Conservation (phyloP, 2,797 vertebrate genomes). For the Cuculus canorus region DNA sequence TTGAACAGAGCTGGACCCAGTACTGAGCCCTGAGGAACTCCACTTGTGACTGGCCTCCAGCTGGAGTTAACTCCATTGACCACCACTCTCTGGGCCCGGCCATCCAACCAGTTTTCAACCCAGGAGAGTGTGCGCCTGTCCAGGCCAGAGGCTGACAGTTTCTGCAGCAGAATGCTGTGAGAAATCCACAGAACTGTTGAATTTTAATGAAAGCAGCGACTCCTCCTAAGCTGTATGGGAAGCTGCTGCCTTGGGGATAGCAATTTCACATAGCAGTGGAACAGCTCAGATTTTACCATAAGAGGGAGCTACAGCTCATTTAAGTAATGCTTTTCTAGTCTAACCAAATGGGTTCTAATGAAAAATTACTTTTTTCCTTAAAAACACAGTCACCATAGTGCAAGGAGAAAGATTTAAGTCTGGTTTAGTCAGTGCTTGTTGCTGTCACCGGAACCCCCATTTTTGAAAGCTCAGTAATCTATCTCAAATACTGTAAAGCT, state of each 20-base stretch:
- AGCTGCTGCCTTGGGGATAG: neutral
- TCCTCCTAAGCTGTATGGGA: neutral
- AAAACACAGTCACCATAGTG: neutral
- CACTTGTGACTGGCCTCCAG: too few species aligned
- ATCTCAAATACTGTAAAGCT: slow-evolving; percentile 81
- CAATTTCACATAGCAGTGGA: neutral
- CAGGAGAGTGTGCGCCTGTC: too few species aligned
- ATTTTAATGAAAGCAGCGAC: neutral
- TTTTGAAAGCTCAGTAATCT: slow-evolving; percentile 75
- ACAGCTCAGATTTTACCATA: too few species aligned
- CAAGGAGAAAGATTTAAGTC: neutral
- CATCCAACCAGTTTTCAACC: too few species aligned
- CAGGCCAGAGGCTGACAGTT: too few species aligned
- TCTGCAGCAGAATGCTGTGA: too few species aligned
- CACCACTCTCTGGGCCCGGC: too few species aligned
- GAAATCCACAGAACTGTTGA: neutral
- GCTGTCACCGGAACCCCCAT: neutral
- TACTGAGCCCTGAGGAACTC: too few species aligned
- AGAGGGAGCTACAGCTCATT: neutral
- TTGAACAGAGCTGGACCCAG: too few species aligned
- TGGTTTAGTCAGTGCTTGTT: neutral
- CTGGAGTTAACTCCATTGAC: too few species aligned
- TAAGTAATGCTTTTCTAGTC: neutral
- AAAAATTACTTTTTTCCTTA: neutral
- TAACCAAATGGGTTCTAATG: neutral